Conservation (phyloP, 2,113 vertebrate species). For the Sylvia atricapilla region DNA sequence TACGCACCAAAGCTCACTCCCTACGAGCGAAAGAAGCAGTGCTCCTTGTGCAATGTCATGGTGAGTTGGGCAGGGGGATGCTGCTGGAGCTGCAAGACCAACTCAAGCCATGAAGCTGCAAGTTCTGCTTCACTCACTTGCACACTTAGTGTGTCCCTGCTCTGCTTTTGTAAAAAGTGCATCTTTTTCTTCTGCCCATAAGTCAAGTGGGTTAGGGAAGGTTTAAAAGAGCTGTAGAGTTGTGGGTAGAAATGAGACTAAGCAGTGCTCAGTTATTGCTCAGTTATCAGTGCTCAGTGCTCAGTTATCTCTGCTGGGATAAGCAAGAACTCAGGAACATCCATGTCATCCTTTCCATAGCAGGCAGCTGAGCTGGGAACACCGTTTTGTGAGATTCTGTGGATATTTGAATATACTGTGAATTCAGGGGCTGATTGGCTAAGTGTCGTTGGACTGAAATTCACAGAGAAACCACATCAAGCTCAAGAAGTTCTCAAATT, state of each 20-base stretch:
- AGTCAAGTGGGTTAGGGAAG: not conserved
- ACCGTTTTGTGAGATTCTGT: not conserved
- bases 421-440: not conserved
- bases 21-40: slow-evolving; percentile 95
- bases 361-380: not conserved
- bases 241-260: not conserved
- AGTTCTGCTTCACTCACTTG: not conserved
- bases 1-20: slow-evolving; percentile 98
- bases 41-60: slow-evolving; percentile 87
- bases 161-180: not conserved
- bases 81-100: not conserved
- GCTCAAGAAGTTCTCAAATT: not conserved
- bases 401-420: not conserved
- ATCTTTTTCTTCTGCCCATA: not conserved
- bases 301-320: not conserved
- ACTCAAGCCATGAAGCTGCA: not conserved
- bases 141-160: not conserved
- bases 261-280: not conserved
- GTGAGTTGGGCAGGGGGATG: slow-evolving; percentile 66
- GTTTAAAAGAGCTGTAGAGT: not conserved
- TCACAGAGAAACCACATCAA: not conserved
- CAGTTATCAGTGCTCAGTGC: too few species aligned
- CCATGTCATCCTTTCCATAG: not conserved
- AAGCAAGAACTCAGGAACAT: not conserved
- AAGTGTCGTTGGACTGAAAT: not conserved